phyloP scores from a whole-genome alignment of 2,797 vertebrate species.

The Chelmon rostratus region DNA sequence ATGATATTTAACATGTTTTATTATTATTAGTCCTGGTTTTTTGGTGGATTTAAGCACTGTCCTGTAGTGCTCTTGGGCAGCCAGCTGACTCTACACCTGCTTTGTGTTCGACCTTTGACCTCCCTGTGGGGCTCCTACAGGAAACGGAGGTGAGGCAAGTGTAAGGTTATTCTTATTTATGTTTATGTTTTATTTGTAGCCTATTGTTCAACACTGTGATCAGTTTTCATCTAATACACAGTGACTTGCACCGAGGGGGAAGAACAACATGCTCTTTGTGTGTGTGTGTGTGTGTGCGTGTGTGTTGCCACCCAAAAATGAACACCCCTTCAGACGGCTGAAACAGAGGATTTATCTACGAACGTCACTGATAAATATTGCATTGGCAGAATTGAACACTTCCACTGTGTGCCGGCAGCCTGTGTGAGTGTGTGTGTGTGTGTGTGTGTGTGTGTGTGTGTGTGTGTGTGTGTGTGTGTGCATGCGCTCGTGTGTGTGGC shows the following conservation, averaged over 20 bases:
- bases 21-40: not conserved
- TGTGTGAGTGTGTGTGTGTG: conserved; percentile 10
- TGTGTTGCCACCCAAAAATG: conserved; percentile 30
- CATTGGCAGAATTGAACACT: conserved; percentile 83
- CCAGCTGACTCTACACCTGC: not conserved
- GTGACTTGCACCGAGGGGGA: not conserved
- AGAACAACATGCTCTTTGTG: not conserved
- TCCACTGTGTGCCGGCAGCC: conserved; percentile 61
- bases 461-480: conserved; percentile 10
- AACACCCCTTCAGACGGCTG: conserved; percentile 26
- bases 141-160: not conserved
- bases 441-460: too few relatives aligned
- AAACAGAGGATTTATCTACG: conserved; percentile 53
- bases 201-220: not conserved
- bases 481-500: conserved; percentile 30
- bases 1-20: not conserved
- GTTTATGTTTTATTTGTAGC: conserved; percentile 19
- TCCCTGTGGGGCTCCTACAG: not conserved
- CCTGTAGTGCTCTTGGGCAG: not conserved
- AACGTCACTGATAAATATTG: conserved; percentile 88
- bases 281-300: conserved; percentile 6
- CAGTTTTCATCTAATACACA: not conserved
- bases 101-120: conserved; percentile 47
- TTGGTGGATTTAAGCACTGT: not conserved
- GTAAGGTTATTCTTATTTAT: not conserved